These are phyloP conservation scores for Caradrina kadenii DNA, from an alignment of 2,888 invertebrate species.

Conservation along the genomic window DNA sequence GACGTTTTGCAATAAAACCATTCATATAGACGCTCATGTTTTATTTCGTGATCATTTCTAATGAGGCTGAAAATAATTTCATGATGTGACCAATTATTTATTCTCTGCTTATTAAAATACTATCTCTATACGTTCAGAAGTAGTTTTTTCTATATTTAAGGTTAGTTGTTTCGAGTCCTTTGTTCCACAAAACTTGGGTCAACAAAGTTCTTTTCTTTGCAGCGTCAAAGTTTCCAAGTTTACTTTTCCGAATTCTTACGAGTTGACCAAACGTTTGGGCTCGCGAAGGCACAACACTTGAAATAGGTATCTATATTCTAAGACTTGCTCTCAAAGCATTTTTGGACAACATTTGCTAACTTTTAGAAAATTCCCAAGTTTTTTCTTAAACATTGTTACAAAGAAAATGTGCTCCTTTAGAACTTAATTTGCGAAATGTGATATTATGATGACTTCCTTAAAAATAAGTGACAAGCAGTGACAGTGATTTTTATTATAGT, in stretches of 20 bases:
- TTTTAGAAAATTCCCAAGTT: background rate
- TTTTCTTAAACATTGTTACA: background rate
- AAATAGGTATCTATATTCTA: background rate
- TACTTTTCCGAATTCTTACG: slow-evolving; percentile 3
- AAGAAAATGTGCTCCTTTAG: background rate
- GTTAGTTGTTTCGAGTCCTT: background rate
- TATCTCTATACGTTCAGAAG: background rate
- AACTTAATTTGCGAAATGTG: slow-evolving; percentile 10
- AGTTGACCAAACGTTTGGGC: background rate
- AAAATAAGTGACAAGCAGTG: slow-evolving; percentile 22
- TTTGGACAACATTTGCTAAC: background rate
- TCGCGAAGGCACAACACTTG: background rate
- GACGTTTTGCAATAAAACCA: slow-evolving; percentile 43
- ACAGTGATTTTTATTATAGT: slow-evolving; percentile 28
- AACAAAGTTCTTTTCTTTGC: slow-evolving; percentile 12
- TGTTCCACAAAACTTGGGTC: slow-evolving; percentile 4
- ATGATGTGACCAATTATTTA: background rate
- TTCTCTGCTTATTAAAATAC: background rate
- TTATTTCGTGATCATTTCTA: slow-evolving; percentile 24
- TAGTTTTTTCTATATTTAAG: background rate
- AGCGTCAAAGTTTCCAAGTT: slow-evolving; percentile 9
- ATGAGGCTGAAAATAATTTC: background rate
- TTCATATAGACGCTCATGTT: slow-evolving; percentile 23
- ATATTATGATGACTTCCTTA: slow-evolving; percentile 5
- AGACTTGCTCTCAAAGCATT: slow-evolving; percentile 12